Base-by-base conservation (phyloP, 1,140 invertebrate genomes). In the Ostrea denselamellosa region DNA sequence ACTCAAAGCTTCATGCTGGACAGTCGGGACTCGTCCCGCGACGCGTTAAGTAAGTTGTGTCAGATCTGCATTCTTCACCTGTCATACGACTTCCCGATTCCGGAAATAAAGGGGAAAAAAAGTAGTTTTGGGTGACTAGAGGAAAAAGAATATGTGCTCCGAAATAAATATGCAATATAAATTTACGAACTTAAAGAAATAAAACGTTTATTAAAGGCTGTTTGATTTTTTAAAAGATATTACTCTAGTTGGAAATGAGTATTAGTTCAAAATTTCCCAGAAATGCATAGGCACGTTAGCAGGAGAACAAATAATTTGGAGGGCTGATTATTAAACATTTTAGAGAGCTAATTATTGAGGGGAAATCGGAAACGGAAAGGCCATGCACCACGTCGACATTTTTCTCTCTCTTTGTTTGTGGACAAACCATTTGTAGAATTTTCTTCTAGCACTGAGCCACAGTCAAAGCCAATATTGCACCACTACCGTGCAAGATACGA, bases 401-500 rank as follows among this genome's bases (percentile, higher is more conserved):
- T 44, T 4, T 58, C 56, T 62, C 56, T 19, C 7, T 62, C 56
- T n/a, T 62, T 14, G 56, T 62, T 62, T 62, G 25, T 17, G 68
- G 68, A 77, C 22, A 77, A 77, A 77, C 68, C 25, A 77, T 77
- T 77, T 77, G 68, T 77, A 77, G 68, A 77, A 77, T 14, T 17
- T n/a, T 9, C 12, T 25, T 77, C 9, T 25, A 77, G 68, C 68
- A 77, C 68, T 77, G 68, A 25, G 68, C 68, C 68, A 34, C 68
- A 77, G 25, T 77, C 68, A 34, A 77, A 22, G 68, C 68, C 68
- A 34, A 77, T 34, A 77, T 12, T 28, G 68, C 68, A 77, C 22
- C 68, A 14, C 28, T 12, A 34, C 10, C 28, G 17, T 62, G 22
- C 28, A 34, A 77, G 68, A 25, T 77, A 28, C 68, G 25, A 34